Conservation (phyloP, 2,888 invertebrate genomes). For the Diarsia brunnea region DNA sequence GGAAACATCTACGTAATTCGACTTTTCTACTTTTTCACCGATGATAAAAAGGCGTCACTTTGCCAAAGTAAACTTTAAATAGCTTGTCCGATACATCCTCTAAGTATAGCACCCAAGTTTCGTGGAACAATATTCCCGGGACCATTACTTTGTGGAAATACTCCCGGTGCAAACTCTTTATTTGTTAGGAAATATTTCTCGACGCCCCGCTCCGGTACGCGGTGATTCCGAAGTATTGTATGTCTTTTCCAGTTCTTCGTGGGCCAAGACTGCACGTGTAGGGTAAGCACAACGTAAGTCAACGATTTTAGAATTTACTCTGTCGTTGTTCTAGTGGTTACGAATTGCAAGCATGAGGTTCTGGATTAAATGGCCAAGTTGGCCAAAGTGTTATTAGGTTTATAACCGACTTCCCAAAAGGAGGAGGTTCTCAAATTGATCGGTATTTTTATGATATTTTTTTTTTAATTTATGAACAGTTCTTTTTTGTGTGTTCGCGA, state of each 20-base stretch:
- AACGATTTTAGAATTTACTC: background rate
- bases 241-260: constrained; percentile 34
- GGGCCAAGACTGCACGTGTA: background rate
- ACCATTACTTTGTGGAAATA: constrained; percentile 53
- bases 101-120: background rate
- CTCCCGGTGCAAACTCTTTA: constrained; percentile 49
- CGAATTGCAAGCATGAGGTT: background rate
- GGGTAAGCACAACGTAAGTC: background rate
- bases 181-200: constrained; percentile 53
- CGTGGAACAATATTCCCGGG: constrained; percentile 40
- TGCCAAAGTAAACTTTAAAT: background rate
- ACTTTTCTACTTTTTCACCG: no score
- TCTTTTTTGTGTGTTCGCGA: no score
- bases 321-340: background rate
- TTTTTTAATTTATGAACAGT: no score
- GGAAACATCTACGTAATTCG: no score
- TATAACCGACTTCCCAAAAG: no score
- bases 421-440: no score
- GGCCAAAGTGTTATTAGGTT: no score
- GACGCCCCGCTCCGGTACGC: constrained; percentile 9
- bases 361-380: background rate
- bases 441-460: no score
- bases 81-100: constrained; percentile 34
- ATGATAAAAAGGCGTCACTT: background rate
- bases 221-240: constrained; percentile 38